Evolutionary conservation across 2,113 vertebrate genomes (phyloP).

Genomic region (Centropus unirufus): DNA sequence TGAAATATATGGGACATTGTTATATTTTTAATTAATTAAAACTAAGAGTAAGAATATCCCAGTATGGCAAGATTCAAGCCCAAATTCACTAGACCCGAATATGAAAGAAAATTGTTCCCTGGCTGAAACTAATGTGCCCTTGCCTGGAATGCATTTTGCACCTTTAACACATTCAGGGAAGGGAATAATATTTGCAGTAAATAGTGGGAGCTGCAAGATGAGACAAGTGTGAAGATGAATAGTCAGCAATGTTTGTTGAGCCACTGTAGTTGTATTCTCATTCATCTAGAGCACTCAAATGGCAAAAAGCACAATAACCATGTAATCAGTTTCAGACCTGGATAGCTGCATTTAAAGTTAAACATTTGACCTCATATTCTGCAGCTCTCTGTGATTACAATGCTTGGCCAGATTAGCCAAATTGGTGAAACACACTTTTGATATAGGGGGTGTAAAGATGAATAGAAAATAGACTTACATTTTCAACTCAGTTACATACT

Average conservation of each 20-base stretch:
- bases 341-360: neutral
- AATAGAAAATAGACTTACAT: neutral
- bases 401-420: neutral
- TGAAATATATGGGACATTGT: neutral
- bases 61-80: neutral
- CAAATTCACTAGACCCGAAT: neutral
- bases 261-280: slow-evolving; percentile 3
- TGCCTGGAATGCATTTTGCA: neutral
- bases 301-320: neutral
- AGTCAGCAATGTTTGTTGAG: slow-evolving; percentile 8
- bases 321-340: neutral
- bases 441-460: neutral
- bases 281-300: slow-evolving; percentile 4
- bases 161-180: neutral
- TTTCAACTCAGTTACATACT: neutral
- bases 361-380: neutral
- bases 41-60: neutral
- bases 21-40: neutral
- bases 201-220: slow-evolving; percentile 21
- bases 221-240: slow-evolving; percentile 35
- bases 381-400: neutral
- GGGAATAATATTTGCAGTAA: neutral
- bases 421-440: neutral
- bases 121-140: neutral
- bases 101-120: neutral